phyloP scores from a whole-genome alignment of 2,888 invertebrate genomes.

The Pristionchus mayeri region DNA sequence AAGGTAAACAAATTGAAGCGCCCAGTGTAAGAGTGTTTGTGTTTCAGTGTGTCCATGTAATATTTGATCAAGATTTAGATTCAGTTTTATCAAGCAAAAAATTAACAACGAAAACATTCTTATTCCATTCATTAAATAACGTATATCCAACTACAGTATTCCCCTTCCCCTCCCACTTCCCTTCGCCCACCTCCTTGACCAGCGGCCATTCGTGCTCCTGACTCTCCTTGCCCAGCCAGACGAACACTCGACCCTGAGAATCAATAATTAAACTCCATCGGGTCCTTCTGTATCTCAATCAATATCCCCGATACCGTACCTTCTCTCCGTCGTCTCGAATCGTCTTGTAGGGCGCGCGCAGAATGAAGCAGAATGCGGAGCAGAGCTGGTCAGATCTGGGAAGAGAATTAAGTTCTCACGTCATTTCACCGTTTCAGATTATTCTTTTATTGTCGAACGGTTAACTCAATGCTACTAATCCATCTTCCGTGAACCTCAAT shows the following conservation, averaged over 20 bases:
- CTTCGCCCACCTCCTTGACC: conserved; percentile 52
- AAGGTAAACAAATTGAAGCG: neutral
- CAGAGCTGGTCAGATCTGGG: conserved; percentile 88
- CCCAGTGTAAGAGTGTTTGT: no score
- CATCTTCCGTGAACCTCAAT: neutral
- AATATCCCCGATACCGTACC: conserved; percentile 49
- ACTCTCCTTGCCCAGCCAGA: conserved; percentile 62
- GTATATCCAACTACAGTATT: neutral
- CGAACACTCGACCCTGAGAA: conserved; percentile 54
- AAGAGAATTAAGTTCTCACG: no score
- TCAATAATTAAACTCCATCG: neutral
- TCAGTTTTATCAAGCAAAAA: no score
- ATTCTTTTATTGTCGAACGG: no score
- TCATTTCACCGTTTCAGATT: no score
- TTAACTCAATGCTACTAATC: neutral
- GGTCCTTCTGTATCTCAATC: conserved; percentile 34
- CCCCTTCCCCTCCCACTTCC: conserved; percentile 30
- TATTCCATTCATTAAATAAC: no score
- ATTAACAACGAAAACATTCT: no score
- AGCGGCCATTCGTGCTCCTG: conserved; percentile 57
- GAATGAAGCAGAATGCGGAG: conserved; percentile 90
- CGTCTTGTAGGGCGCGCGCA: conserved; percentile 67
- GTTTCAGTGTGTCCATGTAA: neutral
- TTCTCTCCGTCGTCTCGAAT: conserved; percentile 51
- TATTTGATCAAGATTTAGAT: no score